Base-by-base conservation (phyloP, 2,888 invertebrate genomes). In the Stenodema calcarata region DNA sequence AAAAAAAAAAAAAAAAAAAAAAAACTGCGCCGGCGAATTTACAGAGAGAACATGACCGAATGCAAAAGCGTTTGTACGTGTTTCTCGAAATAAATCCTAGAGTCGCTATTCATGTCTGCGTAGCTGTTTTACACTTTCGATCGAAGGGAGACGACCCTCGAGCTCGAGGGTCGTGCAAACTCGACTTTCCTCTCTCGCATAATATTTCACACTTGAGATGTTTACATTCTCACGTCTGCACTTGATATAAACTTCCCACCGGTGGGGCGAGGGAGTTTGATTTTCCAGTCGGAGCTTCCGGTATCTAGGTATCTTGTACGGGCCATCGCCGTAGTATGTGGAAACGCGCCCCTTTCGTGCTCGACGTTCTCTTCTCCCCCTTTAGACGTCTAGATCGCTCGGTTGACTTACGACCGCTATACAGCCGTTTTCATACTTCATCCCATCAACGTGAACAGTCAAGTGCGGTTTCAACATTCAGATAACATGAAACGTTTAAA, bases 121-220 rank as follows among this genome's bases (percentile, higher is more conserved):
- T 82, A 69, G 82, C 82, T 82, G 82, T 82, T 82, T 82, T 69
- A 82, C 82, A 82, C 82, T 82, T 82, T 82, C 82, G 82, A 82
- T 82, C 82, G 54, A 44, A 54, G 47, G 30, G 27, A 78, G 27
- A 80, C 80, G 12, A 18, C 47, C 27, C 42, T 7, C 35, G 30
- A 12, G 18, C 44, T 44, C 2, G 62, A 30, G 44, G 69, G 82
- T 82, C 82, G 35, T 82, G 82, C 82, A 82, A 82, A 62, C 82
- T 28, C 14, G 30, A 23, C 80, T 80, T 78, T 41, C 82, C 35
- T 62, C 47, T 81, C 30, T 50, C 54, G 80, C 82, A 82, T 82
- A 47, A 82, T 82, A 82, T 82, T 82, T 82, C 82, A 82, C 82
- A 82, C 82, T 82, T 69, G 82, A 82, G 82, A 82, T 82, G 82